A percentile compares a stretch with the other conserved stretches of the same genome.
Evolutionary conservation across 2,888 invertebrate species (phyloP).

Genomic region (Allophyes oxyacanthae): DNA sequence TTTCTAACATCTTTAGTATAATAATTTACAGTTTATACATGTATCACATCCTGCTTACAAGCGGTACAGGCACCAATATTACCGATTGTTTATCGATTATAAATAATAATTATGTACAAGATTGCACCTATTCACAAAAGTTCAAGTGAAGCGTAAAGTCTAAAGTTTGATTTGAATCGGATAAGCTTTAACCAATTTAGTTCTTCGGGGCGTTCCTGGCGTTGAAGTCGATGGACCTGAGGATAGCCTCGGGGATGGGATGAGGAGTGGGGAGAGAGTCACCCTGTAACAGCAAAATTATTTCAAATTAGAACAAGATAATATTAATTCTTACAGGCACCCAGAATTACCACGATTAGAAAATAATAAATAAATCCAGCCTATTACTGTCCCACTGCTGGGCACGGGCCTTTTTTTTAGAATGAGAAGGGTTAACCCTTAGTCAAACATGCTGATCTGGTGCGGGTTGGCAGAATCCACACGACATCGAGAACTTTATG

Average conservation of each 20-base stretch:
- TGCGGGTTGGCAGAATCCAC: too few relatives aligned
- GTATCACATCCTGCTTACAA: slow-evolving; percentile 23
- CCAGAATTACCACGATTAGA: too few relatives aligned
- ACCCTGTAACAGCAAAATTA: slow-evolving; percentile 72
- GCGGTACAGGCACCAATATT: slow-evolving; percentile 1
- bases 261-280: slow-evolving; percentile 85
- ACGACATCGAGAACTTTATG: too few relatives aligned
- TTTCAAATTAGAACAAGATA: slow-evolving; percentile 8
- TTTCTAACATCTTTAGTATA: slow-evolving; percentile 8
- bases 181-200: slow-evolving; percentile 2
- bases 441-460: too few relatives aligned
- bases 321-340: too few relatives aligned
- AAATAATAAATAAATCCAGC: too few relatives aligned
- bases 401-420: too few relatives aligned
- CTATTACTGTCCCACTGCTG: too few relatives aligned
- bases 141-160: slow-evolving; percentile 9
- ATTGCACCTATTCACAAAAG: slow-evolving; percentile 23
- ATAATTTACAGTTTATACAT: slow-evolving; percentile 26
- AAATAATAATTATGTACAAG: slow-evolving; percentile 27
- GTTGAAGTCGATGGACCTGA: slow-evolving; percentile 77
- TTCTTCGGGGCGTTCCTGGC: slow-evolving; percentile 57
- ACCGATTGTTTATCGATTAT: slow-evolving; percentile 2
- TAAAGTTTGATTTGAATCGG: slow-evolving; percentile 12
- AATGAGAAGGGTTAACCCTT: too few relatives aligned
- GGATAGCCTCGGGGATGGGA: slow-evolving; percentile 85